These are phyloP conservation scores for Plebejus argus DNA, from an alignment of 2,888 invertebrate species.

Conservation along the genomic window DNA sequence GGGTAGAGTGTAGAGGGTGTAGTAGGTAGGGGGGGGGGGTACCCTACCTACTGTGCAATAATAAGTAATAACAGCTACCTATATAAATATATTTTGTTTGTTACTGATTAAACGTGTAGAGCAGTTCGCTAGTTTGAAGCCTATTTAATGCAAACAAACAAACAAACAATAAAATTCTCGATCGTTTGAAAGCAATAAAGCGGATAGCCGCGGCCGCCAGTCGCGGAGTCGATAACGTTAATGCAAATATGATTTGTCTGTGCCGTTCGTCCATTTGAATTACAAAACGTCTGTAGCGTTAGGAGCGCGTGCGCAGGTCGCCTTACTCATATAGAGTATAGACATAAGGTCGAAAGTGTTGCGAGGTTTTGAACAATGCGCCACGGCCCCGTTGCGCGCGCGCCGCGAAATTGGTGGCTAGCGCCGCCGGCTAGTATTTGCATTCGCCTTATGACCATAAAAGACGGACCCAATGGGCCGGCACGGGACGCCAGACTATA, in stretches of 20 bases:
- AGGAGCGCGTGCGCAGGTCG: constrained; percentile 50
- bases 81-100: too few species aligned
- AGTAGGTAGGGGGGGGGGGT: too few species aligned
- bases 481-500: not conserved
- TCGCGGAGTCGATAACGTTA: constrained; percentile 33
- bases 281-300: constrained; percentile 60
- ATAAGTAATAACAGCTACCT: too few species aligned
- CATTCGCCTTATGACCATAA: constrained; percentile 4
- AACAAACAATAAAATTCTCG: not conserved
- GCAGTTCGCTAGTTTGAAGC: not conserved
- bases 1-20: too few species aligned
- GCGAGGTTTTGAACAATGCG: not conserved
- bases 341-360: not conserved
- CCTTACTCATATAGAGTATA: not conserved
- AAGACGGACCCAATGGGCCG: not conserved
- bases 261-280: constrained; percentile 63
- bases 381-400: not conserved
- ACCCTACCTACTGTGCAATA: too few species aligned
- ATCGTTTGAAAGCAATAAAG: not conserved
- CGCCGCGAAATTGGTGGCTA: constrained; percentile 10
- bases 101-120: not conserved
- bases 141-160: not conserved
- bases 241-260: constrained; percentile 44
- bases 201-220: constrained; percentile 7
- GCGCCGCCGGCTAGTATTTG: constrained; percentile 19